Evolutionary conservation across 2,113 vertebrate genomes (phyloP).

Genomic region (Megalops atlanticus): DNA sequence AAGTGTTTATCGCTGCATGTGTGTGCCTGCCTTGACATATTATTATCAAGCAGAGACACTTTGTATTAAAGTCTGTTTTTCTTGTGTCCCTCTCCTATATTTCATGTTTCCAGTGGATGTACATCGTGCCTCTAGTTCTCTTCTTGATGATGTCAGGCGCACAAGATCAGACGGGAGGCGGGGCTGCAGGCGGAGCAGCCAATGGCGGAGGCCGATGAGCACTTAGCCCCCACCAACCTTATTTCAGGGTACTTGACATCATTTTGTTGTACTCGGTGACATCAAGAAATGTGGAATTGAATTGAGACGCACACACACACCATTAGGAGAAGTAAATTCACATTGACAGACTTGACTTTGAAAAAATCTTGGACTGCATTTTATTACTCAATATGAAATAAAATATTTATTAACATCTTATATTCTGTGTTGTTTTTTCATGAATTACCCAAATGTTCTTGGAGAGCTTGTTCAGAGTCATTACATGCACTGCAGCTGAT

Average conservation of each 20-base stretch:
- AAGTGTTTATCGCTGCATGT: not conserved
- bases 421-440: not conserved
- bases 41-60: not conserved
- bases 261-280: constrained; percentile 11
- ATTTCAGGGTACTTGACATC: not conserved
- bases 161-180: constrained; percentile 84
- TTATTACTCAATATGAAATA: constrained; percentile 62
- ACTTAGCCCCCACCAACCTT: not conserved
- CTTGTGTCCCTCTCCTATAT: constrained; percentile 3
- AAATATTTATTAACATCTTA: constrained; percentile 66
- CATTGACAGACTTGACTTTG: constrained; percentile 23
- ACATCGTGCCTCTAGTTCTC: constrained; percentile 90
- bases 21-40: not conserved
- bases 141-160: constrained; percentile 95
- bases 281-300: not conserved
- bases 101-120: constrained; percentile 83
- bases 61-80: not conserved
- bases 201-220: constrained; percentile 73
- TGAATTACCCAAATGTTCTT: too few relatives aligned
- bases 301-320: not conserved
- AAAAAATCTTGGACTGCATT: constrained; percentile 45
- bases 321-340: constrained; percentile 16
- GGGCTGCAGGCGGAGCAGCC: constrained; percentile 72
- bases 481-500: too few relatives aligned
- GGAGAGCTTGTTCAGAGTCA: too few relatives aligned